Percentiles rank a stretch among this genome's conserved stretches.
phyloP scores from a whole-genome alignment of 2,888 invertebrate genomes.

The Glyphotaelius pellucidus region DNA sequence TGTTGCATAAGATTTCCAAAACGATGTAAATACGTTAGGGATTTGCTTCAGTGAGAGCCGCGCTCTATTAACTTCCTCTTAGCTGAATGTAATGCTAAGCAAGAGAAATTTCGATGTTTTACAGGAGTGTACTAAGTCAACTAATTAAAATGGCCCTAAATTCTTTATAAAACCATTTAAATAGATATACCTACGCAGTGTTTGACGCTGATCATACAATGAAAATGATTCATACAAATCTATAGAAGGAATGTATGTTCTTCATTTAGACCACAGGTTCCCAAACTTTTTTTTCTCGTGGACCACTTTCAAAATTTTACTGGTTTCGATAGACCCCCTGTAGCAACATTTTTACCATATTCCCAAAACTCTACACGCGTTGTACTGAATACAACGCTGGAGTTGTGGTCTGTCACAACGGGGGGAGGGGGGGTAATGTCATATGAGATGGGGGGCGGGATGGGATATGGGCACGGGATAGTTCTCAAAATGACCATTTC shows the following conservation, averaged over 20 bases:
- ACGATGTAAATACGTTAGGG: conserved; percentile 45
- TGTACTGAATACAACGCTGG: no score
- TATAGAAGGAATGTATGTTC: neutral
- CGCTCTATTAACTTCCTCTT: conserved; percentile 64
- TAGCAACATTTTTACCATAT: no score
- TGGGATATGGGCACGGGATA: no score
- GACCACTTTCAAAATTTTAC: no score
- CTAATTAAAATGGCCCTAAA: neutral
- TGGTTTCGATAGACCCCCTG: no score
- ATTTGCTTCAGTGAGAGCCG: conserved; percentile 53
- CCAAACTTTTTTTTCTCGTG: no score
- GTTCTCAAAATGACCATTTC: no score
- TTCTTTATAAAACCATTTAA: neutral
- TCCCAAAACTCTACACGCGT: no score
- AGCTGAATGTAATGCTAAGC: conserved; percentile 55
- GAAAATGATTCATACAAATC: neutral
- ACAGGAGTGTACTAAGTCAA: neutral
- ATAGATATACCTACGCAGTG: neutral
- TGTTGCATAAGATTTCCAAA: conserved; percentile 46
- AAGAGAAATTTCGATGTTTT: conserved; percentile 63
- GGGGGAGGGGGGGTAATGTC: no score
- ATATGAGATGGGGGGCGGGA: no score
- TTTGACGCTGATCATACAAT: neutral
- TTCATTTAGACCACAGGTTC: neutral
- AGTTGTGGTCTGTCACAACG: no score